phyloP scores from a whole-genome alignment of 2,888 invertebrate genomes.

The Pterobdella sp. region DNA sequence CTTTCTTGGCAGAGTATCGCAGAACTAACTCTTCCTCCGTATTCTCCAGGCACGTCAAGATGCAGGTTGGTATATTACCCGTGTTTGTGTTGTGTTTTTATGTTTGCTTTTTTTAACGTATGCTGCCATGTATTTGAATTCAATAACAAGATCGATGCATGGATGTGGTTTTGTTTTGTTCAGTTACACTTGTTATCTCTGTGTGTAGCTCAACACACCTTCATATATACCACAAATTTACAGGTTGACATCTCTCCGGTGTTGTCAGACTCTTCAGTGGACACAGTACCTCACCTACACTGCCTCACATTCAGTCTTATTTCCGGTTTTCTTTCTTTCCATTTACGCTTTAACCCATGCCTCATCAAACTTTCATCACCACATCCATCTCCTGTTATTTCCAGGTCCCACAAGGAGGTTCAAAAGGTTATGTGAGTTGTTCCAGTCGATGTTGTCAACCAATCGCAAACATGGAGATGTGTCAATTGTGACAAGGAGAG shows the following conservation, averaged over 20 bases:
- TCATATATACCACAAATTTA: slow-evolving; percentile 56
- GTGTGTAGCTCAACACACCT: neutral
- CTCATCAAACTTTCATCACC: neutral
- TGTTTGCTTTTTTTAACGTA: neutral
- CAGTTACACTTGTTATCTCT: neutral
- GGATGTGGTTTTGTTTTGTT: neutral
- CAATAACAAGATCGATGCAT: neutral
- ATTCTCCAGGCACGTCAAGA: slow-evolving; percentile 90
- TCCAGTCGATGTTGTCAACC: slow-evolving; percentile 58
- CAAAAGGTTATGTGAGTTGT: slow-evolving; percentile 88
- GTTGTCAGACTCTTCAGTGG: slow-evolving; percentile 42
- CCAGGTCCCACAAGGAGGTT: slow-evolving; percentile 87
- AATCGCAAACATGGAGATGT: slow-evolving; percentile 43
- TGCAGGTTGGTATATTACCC: slow-evolving; percentile 59
- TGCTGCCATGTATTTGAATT: neutral
- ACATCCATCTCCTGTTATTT: neutral
- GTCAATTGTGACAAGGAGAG: slow-evolving; percentile 42
- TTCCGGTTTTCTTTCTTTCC: slow-evolving; percentile 62
- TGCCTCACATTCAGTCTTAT: slow-evolving; percentile 88
- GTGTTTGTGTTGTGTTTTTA: neutral
- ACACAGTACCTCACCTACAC: slow-evolving; percentile 56
- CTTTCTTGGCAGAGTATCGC: slow-evolving; percentile 94
- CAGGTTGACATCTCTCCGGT: slow-evolving; percentile 57
- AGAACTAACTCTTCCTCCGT: slow-evolving; percentile 77
- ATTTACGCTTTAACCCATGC: neutral